Base-by-base conservation (phyloP, 1,140 invertebrate genomes). In the Venturia canescens region DNA sequence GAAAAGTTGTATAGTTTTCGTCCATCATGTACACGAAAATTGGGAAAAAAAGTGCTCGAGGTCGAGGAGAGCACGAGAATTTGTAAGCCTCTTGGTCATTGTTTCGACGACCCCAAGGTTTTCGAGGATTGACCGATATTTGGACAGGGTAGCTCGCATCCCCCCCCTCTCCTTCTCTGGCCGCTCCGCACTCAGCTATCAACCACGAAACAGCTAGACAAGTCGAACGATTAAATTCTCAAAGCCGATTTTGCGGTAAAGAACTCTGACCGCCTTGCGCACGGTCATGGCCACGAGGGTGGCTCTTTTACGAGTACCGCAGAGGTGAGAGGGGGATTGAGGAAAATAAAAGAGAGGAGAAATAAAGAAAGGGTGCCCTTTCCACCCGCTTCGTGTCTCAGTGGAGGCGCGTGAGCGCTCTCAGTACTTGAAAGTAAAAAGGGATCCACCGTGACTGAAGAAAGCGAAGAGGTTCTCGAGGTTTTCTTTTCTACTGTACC, bases 381-480 rank as follows among this genome's bases (percentile, higher is more conserved):
- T 23, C 60, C 60, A 15, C 23, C 13, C 21, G 26, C 26, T 18
- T 29, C 72, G 6, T 34, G 26, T 31, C 72, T 60, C 50, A 27
- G 38, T 74, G 21, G 31, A 44, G 21, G 34, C 34, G 69, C 16
- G 69, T 38, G 50, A 26, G 72, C 21, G 29, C 72, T 21, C 16
- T 34, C 50, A 29, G 53, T 60, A 76, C 72, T 76, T 34, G 72
- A 76, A 53, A 76, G 27, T 63, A 63, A 63, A 63, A 60, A 76
- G 29, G 72, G 72, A 76, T 76, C 72, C 53, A 76, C 31, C 53
- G 50, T 76, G 50, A 26, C 11, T 63, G 60, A 63, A 63, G 74
- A 76, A 76, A 76, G 74, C 74, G 74, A 76, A 76, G 74, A 31
- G 74, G 74, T 63, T 76, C 74, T 76, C 29, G 74, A 76, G 74